These are phyloP conservation scores for Callorhinus ursinus DNA, from an alignment of 2,113 vertebrate species.

Conservation along the genomic window DNA sequence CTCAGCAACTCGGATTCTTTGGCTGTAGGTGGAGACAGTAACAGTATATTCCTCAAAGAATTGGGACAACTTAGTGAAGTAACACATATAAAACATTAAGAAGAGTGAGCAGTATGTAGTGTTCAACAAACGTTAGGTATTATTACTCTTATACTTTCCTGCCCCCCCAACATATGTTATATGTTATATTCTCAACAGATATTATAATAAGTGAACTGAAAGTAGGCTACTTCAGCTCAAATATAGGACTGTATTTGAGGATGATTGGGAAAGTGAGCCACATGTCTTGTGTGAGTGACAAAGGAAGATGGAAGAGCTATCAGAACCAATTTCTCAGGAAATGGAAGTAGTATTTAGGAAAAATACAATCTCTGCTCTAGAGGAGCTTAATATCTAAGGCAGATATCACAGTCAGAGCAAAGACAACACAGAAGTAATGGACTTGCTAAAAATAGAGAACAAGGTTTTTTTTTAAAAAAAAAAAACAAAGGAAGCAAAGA, in stretches of 20 bases:
- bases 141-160: background rate
- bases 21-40: background rate
- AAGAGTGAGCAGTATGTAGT: rapidly evolving
- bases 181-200: background rate
- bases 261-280: background rate
- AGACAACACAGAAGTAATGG: background rate
- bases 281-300: background rate
- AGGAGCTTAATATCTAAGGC: background rate
- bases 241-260: background rate
- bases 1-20: background rate
- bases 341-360: background rate
- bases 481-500: background rate
- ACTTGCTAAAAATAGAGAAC: background rate
- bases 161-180: background rate
- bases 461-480: background rate
- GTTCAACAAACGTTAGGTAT: background rate
- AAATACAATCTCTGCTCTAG: background rate
- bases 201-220: background rate
- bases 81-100: background rate
- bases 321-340: background rate
- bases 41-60: background rate
- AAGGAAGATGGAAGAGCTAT: background rate
- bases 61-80: background rate
- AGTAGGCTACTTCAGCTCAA: background rate
- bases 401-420: background rate